Percentiles rank a stretch among this genome's conserved stretches.
Evolutionary conservation across 1,140 invertebrate species (phyloP).

Genomic region (Andricus grossulariae): DNA sequence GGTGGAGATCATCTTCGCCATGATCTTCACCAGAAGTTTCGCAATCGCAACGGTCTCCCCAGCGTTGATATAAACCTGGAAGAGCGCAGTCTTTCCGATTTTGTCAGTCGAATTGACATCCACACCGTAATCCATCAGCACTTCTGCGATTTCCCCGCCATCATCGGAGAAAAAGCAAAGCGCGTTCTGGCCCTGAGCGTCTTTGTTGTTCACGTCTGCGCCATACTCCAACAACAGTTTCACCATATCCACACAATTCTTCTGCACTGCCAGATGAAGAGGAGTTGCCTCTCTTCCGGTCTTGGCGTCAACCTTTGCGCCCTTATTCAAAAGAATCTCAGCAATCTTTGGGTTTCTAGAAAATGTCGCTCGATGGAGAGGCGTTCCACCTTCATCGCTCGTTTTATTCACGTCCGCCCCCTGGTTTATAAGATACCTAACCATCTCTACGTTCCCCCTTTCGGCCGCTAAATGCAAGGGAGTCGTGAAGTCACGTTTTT

Average conservation of each 20-base stretch:
- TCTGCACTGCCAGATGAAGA: conserved; percentile 42
- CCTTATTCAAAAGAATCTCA: conserved; percentile 41
- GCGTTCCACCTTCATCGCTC: conserved; percentile 36
- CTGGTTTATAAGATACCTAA: conserved; percentile 33
- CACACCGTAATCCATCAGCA: conserved; percentile 48
- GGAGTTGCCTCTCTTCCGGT: conserved; percentile 45
- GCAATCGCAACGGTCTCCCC: conserved; percentile 44
- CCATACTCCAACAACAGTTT: conserved; percentile 35
- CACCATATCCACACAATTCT: conserved; percentile 39
- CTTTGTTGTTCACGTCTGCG: conserved; percentile 39
- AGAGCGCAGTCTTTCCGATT: conserved; percentile 44
- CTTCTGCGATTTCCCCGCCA: conserved; percentile 49
- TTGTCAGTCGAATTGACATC: conserved; percentile 46
- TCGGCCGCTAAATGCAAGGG: conserved; percentile 38
- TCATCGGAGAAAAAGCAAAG: conserved; percentile 44
- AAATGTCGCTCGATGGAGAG: conserved; percentile 47
- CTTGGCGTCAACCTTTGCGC: conserved; percentile 39
- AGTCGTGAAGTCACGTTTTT: too few species aligned
- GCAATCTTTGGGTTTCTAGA: conserved; percentile 34
- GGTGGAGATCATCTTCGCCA: conserved; percentile 42
- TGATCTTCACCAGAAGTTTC: conserved; percentile 46
- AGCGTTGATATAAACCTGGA: conserved; percentile 43
- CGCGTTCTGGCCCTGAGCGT: conserved; percentile 42
- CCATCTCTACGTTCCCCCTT: conserved; percentile 42
- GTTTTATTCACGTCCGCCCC: conserved; percentile 41